A percentile compares a stretch with the other conserved stretches of the same genome.
These are phyloP conservation scores for Macheiramphus alcinus DNA, from an alignment of 2,113 vertebrate genomes.

Conservation along the genomic window DNA sequence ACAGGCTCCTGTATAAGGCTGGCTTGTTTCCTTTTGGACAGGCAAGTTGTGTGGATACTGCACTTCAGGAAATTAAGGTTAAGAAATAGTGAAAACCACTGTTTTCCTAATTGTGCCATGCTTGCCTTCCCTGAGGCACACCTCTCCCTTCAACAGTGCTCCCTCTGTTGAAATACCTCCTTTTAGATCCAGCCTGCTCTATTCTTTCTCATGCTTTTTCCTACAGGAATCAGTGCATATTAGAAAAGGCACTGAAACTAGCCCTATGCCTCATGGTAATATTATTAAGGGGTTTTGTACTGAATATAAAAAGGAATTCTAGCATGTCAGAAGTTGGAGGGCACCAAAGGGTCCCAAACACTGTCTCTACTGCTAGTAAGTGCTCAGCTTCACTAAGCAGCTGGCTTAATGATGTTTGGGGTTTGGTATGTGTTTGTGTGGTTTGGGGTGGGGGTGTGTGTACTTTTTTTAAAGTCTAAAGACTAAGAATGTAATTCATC, in stretches of 20 bases:
- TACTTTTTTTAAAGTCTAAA: background rate
- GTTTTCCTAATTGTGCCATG: background rate
- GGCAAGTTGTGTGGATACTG: background rate
- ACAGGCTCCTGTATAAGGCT: background rate
- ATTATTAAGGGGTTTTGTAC: background rate
- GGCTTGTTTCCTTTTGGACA: background rate
- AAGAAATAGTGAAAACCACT: background rate
- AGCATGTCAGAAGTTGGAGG: background rate
- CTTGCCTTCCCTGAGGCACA: background rate
- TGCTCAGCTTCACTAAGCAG: background rate
- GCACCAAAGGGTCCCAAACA: background rate
- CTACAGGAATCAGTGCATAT: background rate
- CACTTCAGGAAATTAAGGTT: background rate
- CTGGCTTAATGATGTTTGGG: background rate
- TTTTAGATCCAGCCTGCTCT: background rate
- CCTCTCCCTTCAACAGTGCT: background rate
- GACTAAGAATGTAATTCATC: background rate
- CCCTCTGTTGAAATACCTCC: background rate
- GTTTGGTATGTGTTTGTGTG: background rate
- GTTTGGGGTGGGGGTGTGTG: background rate
- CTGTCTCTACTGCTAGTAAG: background rate
- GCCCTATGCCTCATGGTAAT: background rate
- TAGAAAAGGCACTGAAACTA: background rate
- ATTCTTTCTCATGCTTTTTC: background rate
- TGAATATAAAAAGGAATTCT: background rate